Evolutionary conservation across 2,888 invertebrate species (phyloP).

Genomic region (Dryocosmus kuriphilus): DNA sequence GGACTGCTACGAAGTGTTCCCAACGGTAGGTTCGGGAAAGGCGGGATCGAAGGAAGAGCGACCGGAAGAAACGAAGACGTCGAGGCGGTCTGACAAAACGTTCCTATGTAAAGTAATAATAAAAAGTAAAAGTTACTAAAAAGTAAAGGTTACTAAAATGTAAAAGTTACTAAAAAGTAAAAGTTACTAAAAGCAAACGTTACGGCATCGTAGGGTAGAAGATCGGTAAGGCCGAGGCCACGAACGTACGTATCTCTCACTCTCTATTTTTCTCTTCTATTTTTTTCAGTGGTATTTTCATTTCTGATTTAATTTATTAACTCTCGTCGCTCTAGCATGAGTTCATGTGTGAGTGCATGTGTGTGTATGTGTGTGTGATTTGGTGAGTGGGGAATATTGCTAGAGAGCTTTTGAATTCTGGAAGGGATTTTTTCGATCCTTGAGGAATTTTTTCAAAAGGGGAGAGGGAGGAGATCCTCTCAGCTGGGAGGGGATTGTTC

Average conservation of each 20-base stretch:
- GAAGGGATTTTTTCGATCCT: slow-evolving; percentile 46
- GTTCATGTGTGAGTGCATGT: too few relatives aligned
- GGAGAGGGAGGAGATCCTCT: slow-evolving; percentile 54
- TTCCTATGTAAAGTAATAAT: slow-evolving; percentile 77
- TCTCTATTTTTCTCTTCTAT: slow-evolving; percentile 49
- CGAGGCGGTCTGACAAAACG: slow-evolving; percentile 71
- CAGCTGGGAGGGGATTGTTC: slow-evolving; percentile 48
- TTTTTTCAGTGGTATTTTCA: slow-evolving; percentile 50
- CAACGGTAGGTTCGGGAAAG: slow-evolving; percentile 34
- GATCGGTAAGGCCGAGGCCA: slow-evolving; percentile 64
- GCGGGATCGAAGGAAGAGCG: slow-evolving; percentile 53
- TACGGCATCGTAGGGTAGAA: slow-evolving; percentile 67
- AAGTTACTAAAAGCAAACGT: slow-evolving; percentile 55
- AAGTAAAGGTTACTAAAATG: too few relatives aligned
- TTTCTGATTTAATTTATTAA: too few relatives aligned
- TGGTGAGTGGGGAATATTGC: slow-evolving; percentile 26
- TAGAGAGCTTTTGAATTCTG: slow-evolving; percentile 41
- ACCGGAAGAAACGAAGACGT: slow-evolving; percentile 59
- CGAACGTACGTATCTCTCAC: slow-evolving; percentile 68
- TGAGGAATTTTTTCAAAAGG: slow-evolving; percentile 33
- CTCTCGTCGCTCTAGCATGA: too few relatives aligned
- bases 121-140: slow-evolving; percentile 65
- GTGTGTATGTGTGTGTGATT: slow-evolving; percentile 10
- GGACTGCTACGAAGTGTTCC: slow-evolving; percentile 45
- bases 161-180: slow-evolving; percentile 59